Base-by-base conservation (phyloP, 1,140 invertebrate genomes). In the Chelonus insularis region DNA sequence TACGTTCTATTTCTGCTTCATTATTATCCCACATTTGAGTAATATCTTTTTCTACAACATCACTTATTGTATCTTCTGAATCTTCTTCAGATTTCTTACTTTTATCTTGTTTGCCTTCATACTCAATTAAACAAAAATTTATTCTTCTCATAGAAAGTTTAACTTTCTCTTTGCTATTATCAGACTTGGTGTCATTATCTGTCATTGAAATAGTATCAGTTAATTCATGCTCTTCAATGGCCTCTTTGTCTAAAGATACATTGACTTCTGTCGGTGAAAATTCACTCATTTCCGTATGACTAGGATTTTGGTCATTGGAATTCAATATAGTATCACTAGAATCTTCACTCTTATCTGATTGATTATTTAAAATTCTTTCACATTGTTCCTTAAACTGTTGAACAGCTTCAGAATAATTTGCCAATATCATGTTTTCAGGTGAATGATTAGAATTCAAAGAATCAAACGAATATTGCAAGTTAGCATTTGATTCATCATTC, bases 111-210 rank as follows among this genome's bases (percentile, higher is more conserved):
- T 59, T 47, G 14, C 36, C 47, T 48, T 65, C 52, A 21, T 57
- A 67, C 12, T 65, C 62, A 1, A 67, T 67, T 34, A 67, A 8
- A 37, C 63, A 60, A 63, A 57, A 68, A 55, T 16, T 51, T 6
- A 25, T 3, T 20, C 1, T 14, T 64, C 50, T 52, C 12, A 21
- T 36, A 1, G 14, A 14, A 4, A 23, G 34, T 9, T 47, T 21
- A 23, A 69, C 59, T 12, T 74, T 72, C 47, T 77, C 72, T 29
- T 70, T 69, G 14, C 69, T 72, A 0, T 62, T 67, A 41, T 74
- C 71, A 0, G 73, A 77, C 59, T 76, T 73, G 0, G 67, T 72
- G 25, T 77, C 73, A 20, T 64, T 65, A 9, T 71, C 70, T 0
- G 71, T 66, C 0, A 71, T 72, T 0, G 70, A 71, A n/a, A 41